These are phyloP conservation scores for Argentina silus DNA, from an alignment of 2,797 vertebrate species.

Conservation along the genomic window DNA sequence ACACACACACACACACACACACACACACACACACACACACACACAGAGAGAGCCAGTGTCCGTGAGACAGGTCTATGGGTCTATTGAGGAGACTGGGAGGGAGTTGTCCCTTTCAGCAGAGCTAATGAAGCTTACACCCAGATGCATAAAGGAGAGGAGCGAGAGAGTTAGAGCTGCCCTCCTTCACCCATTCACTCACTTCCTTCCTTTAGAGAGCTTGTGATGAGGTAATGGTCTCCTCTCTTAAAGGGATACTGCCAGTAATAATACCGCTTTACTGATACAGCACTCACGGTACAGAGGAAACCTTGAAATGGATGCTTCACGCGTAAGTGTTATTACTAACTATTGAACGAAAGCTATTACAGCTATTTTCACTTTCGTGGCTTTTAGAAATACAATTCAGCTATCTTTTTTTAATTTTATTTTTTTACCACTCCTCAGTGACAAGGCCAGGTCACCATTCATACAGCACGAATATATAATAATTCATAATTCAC, in stretches of 20 bases:
- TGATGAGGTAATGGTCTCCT: slow-evolving; percentile 67
- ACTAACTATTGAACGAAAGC: no score
- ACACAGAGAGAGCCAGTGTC: slow-evolving; percentile 47
- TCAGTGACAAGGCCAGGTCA: no score
- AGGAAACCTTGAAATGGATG: not conserved
- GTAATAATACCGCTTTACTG: slow-evolving; percentile 39
- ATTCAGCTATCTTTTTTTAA: no score
- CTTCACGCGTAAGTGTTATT: no score
- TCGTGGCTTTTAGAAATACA: no score
- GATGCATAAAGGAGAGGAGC: slow-evolving; percentile 69
- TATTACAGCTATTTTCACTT: no score
- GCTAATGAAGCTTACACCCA: slow-evolving; percentile 79
- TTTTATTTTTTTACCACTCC: no score
- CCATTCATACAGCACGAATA: no score
- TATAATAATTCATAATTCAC: no score
- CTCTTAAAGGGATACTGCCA: not conserved
- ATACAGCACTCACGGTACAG: slow-evolving; percentile 9
- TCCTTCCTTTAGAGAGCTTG: slow-evolving; percentile 63
- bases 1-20: slow-evolving; percentile 3
- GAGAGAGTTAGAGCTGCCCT: slow-evolving; percentile 55
- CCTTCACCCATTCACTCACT: slow-evolving; percentile 73
- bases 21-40: not conserved
- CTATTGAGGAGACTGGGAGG: slow-evolving; percentile 72
- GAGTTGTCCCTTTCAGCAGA: slow-evolving; percentile 72
- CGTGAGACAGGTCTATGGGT: slow-evolving; percentile 71